These are phyloP conservation scores for Acipenser ruthenus DNA, from an alignment of 2,797 vertebrate genomes.

Conservation along the genomic window DNA sequence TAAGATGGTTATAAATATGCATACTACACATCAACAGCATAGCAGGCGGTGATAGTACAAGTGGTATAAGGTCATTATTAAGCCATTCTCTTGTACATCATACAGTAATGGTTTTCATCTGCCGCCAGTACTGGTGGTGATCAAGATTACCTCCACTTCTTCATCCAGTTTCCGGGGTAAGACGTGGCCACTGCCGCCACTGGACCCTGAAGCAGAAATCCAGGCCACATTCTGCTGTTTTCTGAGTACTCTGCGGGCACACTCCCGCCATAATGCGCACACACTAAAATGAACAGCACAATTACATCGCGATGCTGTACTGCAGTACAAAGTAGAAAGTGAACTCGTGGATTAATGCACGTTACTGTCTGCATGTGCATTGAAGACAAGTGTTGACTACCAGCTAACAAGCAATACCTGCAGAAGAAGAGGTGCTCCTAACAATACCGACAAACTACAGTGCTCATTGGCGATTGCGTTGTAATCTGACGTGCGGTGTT, in stretches of 20 bases:
- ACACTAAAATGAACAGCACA: constrained; percentile 53
- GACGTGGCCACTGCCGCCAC: constrained; percentile 53
- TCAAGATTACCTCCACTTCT: constrained; percentile 74
- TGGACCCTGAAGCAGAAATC: constrained; percentile 64
- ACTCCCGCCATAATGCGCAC: constrained; percentile 86
- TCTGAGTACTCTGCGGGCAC: constrained; percentile 77
- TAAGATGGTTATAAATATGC: background rate
- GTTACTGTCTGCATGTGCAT: background rate
- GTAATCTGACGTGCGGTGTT: no score
- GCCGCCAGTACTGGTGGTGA: background rate
- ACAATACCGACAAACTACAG: no score
- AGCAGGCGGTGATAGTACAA: background rate
- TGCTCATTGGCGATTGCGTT: no score
- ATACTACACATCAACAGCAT: background rate
- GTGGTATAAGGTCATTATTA: background rate
- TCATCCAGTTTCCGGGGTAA: constrained; percentile 58
- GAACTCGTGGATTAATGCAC: background rate
- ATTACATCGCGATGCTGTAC: background rate
- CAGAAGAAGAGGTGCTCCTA: no score
- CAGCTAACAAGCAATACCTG: background rate
- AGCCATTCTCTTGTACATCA: background rate
- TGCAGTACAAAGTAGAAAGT: background rate
- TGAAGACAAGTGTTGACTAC: constrained; percentile 5
- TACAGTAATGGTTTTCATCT: no score
- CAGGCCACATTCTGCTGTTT: constrained; percentile 69